Conservation (phyloP, 1,140 invertebrate genomes). For the Lethocerus indicus region DNA sequence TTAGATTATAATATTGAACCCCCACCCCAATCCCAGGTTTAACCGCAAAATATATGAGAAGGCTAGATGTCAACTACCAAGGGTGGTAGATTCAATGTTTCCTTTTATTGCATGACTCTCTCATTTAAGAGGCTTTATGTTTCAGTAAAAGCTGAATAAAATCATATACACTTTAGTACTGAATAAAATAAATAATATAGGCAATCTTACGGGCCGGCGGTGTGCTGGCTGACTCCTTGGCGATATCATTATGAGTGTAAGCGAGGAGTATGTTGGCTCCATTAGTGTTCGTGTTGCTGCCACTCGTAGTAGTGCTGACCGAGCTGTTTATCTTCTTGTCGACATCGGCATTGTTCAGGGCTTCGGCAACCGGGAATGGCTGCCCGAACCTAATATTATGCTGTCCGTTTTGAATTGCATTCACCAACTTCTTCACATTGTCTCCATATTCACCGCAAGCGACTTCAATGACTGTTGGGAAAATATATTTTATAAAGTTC, state of each 20-base stretch:
- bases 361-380: slow-evolving; percentile 38
- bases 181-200: too few species aligned
- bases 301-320: slow-evolving; percentile 9
- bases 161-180: too few species aligned
- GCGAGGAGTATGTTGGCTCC: slow-evolving; percentile 29
- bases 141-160: too few species aligned
- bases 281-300: slow-evolving; percentile 12
- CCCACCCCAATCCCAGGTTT: too few species aligned
- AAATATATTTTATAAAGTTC: slow-evolving; percentile 8
- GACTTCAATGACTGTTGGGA: slow-evolving; percentile 65
- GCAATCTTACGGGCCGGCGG: slow-evolving; percentile 10
- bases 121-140: too few species aligned
- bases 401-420: slow-evolving; percentile 67
- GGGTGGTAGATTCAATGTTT: too few species aligned
- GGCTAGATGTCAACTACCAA: too few species aligned
- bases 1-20: too few species aligned
- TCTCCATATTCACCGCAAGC: slow-evolving; percentile 90
- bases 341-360: slow-evolving; percentile 37
- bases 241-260: slow-evolving; percentile 47
- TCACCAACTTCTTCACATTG: slow-evolving; percentile 64
- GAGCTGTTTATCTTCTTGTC: slow-evolving; percentile 23
- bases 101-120: too few species aligned
- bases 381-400: slow-evolving; percentile 48
- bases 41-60: too few species aligned
- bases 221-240: too few species aligned